Percentiles rank a stretch among this genome's conserved stretches.
Conservation (phyloP, 1,140 invertebrate species). For the Papilio polyxenes region DNA sequence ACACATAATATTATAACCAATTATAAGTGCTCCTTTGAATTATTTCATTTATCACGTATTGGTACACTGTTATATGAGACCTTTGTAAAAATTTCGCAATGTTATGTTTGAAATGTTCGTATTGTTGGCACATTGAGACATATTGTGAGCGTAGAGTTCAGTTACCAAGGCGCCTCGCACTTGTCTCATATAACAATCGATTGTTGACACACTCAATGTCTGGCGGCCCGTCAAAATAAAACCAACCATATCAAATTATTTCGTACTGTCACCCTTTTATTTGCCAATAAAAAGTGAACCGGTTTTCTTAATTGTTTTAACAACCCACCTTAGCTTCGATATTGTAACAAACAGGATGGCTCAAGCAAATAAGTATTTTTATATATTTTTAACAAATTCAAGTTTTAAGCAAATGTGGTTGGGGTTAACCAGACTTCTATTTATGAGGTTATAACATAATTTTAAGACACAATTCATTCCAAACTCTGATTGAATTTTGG, state of each 20-base stretch:
- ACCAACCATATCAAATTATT: constrained; percentile 42
- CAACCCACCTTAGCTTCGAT: not conserved
- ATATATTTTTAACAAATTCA: not conserved
- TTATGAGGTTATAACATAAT: too few relatives aligned
- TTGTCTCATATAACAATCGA: constrained; percentile 48
- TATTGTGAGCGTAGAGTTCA: constrained; percentile 25
- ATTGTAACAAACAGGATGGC: not conserved
- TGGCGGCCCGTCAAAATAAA: constrained; percentile 37
- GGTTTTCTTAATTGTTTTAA: constrained; percentile 34
- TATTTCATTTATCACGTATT: constrained; percentile 2
- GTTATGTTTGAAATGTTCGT: constrained; percentile 19
- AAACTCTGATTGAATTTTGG: too few relatives aligned
- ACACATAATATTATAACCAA: not conserved
- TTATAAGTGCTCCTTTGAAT: not conserved
- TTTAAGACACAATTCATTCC: too few relatives aligned
- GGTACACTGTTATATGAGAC: not conserved
- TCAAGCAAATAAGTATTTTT: not conserved
- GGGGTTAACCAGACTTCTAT: not conserved
- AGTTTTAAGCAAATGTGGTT: not conserved
- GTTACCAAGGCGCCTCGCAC: constrained; percentile 36
- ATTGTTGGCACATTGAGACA: constrained; percentile 34
- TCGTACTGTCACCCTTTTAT: constrained; percentile 13
- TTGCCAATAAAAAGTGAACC: constrained; percentile 30
- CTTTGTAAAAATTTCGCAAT: constrained; percentile 20
- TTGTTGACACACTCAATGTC: constrained; percentile 44